phyloP scores from a whole-genome alignment of 2,113 vertebrate genomes.

The Onychostruthus taczanowskii region DNA sequence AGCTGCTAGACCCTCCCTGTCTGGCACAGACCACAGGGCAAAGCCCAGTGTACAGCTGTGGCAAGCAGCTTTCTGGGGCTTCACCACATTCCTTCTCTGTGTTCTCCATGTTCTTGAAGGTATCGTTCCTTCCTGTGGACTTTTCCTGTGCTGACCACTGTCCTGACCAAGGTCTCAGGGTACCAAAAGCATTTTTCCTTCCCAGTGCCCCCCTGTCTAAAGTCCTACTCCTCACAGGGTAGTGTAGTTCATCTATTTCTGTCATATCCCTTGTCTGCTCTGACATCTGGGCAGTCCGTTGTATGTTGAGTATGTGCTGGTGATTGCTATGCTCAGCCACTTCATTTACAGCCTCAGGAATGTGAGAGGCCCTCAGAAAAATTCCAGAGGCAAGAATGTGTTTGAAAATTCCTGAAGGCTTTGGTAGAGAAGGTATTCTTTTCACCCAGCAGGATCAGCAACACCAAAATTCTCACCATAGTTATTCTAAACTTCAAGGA shows the following conservation, averaged over 20 bases:
- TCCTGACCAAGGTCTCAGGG: background rate
- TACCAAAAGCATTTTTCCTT: background rate
- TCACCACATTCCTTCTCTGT: background rate
- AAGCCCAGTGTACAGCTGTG: background rate
- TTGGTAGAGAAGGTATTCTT: background rate
- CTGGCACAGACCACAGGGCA: background rate
- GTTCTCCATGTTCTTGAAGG: background rate
- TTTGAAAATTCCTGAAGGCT: background rate
- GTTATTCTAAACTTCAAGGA: background rate
- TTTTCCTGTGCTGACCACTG: background rate
- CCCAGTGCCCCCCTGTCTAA: background rate
- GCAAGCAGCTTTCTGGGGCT: background rate
- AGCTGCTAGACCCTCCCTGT: background rate
- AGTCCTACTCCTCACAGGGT: constrained; percentile 1
- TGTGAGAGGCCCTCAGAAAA: constrained; percentile 13
- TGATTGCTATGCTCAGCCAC: constrained; percentile 13
- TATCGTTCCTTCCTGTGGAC: background rate
- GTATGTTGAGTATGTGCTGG: background rate
- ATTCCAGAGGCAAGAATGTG: background rate
- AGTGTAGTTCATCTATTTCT: constrained; percentile 1
- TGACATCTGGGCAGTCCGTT: background rate
- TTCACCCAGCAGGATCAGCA: background rate
- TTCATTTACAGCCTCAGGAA: constrained; percentile 58
- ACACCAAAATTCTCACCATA: background rate
- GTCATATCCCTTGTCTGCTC: background rate